Percentiles rank a stretch among this genome's conserved stretches.
Evolutionary conservation across 2,797 vertebrate genomes (phyloP).

Genomic region (Rhyacichthys aspro): DNA sequence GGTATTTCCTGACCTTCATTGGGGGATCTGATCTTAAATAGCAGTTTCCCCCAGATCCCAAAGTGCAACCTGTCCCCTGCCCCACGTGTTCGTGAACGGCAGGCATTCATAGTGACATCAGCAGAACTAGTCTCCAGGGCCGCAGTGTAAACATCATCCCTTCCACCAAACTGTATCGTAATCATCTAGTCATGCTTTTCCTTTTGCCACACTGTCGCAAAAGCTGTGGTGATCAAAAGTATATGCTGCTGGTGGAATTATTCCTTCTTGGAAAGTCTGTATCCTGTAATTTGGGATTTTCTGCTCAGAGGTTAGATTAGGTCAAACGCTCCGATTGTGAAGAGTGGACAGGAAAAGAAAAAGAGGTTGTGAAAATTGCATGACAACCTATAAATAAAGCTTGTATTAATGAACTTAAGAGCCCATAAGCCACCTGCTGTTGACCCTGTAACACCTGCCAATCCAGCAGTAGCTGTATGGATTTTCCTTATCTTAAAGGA

Average conservation of each 20-base stretch:
- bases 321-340: conserved; percentile 41
- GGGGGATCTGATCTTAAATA: conserved; percentile 35
- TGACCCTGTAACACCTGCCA: conserved; percentile 41
- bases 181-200: conserved; percentile 1
- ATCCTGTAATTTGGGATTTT: conserved; percentile 40
- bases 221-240: conserved; percentile 7
- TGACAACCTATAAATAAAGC: conserved; percentile 35
- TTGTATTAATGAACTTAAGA: conserved; percentile 42
- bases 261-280: conserved; percentile 52
- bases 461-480: conserved; percentile 26
- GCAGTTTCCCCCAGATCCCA: conserved; percentile 26
- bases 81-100: conserved; percentile 32
- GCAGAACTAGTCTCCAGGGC: conserved; percentile 35
- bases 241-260: background rate
- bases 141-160: conserved; percentile 20
- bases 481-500: conserved; percentile 45
- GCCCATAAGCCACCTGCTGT: conserved; percentile 61
- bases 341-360: conserved; percentile 25
- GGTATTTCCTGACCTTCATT: conserved; percentile 45
- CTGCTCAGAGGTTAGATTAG: conserved; percentile 49
- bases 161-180: conserved; percentile 1
- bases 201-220: background rate
- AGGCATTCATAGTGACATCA: conserved; percentile 42
- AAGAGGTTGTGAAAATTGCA: conserved; percentile 34
- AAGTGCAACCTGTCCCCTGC: conserved; percentile 15